Evolutionary conservation across 2,113 vertebrate genomes (phyloP).

Genomic region (Pelusios castaneus): DNA sequence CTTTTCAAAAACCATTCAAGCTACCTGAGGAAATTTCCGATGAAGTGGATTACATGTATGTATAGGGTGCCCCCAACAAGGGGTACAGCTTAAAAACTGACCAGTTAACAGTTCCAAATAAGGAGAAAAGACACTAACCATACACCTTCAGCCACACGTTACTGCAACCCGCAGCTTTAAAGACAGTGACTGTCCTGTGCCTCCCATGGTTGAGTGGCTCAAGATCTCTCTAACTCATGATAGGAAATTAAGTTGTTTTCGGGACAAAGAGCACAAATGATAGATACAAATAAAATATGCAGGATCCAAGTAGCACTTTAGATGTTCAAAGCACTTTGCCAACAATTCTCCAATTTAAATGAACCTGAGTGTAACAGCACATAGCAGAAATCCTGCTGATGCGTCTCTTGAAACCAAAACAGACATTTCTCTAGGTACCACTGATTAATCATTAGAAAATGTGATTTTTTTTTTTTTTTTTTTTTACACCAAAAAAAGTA

Average conservation of each 20-base stretch:
- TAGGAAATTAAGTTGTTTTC: neutral
- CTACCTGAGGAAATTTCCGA: neutral
- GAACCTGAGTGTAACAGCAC: neutral
- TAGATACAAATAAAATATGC: neutral
- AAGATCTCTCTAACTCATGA: neutral
- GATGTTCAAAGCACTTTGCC: neutral
- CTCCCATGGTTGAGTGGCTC: neutral
- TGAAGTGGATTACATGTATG: neutral
- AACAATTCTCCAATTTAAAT: neutral
- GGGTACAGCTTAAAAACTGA: neutral
- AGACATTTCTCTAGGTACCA: neutral
- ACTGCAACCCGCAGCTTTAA: neutral
- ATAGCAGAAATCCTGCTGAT: neutral
- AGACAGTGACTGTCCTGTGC: neutral
- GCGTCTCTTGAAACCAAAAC: neutral
- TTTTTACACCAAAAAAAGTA: neutral
- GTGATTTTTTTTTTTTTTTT: neutral
- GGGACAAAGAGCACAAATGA: neutral
- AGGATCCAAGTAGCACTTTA: neutral
- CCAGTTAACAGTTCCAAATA: neutral
- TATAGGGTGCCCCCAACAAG: neutral
- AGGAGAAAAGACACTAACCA: neutral
- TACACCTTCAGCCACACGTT: neutral
- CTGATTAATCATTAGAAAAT: neutral
- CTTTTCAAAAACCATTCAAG: neutral